phyloP scores from a whole-genome alignment of 2,888 invertebrate genomes.

The Drosophila paranaensis region DNA sequence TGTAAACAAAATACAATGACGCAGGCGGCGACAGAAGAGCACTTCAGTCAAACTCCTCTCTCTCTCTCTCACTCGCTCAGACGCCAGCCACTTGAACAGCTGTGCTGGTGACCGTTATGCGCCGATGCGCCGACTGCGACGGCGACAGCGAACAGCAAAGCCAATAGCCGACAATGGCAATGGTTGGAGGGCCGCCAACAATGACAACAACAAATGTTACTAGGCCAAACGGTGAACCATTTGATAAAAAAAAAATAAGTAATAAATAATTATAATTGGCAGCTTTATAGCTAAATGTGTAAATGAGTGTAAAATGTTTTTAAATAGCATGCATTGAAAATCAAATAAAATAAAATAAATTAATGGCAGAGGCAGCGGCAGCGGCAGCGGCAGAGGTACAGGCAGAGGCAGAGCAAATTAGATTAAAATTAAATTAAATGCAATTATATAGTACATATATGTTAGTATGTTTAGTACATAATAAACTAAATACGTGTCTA shows the following conservation, averaged over 20 bases:
- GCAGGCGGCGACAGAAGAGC: constrained; percentile 27
- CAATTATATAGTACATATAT: background rate
- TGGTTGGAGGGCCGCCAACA: constrained; percentile 43
- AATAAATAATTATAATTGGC: constrained; percentile 13
- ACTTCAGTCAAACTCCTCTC: constrained; percentile 13
- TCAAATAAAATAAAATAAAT: constrained; percentile 17
- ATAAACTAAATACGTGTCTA: constrained; percentile 37
- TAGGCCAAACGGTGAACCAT: constrained; percentile 37
- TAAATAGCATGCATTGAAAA: constrained; percentile 55
- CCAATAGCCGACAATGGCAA: constrained; percentile 58
- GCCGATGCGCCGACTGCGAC: constrained; percentile 31
- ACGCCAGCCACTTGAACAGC: constrained; percentile 43
- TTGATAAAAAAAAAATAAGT: constrained; percentile 8
- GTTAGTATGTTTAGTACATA: constrained; percentile 17
- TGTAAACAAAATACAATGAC: constrained; percentile 24
- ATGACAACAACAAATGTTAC: constrained; percentile 35
- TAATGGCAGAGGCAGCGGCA: constrained; percentile 8
- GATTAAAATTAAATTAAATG: constrained; percentile 29
- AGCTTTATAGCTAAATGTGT: constrained; percentile 9
- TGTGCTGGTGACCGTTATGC: constrained; percentile 56
- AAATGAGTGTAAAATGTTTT: constrained; percentile 20
- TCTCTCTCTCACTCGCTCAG: background rate
- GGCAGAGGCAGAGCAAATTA: constrained; percentile 20
- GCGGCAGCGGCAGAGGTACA: background rate
- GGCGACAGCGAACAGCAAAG: constrained; percentile 9